Evolutionary conservation across 2,888 invertebrate genomes (phyloP).

Genomic region (Himalopsyche kuldschensis): DNA sequence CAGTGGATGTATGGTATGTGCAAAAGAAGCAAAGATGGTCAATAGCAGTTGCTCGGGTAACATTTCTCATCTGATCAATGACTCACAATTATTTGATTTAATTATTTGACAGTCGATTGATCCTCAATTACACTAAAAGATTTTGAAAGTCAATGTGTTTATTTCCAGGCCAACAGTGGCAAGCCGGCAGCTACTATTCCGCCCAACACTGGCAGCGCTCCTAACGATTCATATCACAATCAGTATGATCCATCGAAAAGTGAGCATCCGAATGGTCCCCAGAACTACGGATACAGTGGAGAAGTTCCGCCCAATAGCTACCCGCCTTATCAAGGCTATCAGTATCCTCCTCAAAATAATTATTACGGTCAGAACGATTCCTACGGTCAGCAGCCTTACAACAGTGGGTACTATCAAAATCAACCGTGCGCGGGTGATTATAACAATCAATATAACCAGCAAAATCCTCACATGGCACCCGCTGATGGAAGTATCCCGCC

Average conservation of each 20-base stretch:
- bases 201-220: conserved; percentile 50
- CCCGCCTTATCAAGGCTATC: conserved; percentile 46
- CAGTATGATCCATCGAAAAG: conserved; percentile 22
- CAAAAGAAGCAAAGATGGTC: no score
- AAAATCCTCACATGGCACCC: conserved; percentile 6
- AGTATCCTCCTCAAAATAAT: conserved; percentile 54
- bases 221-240: conserved; percentile 33
- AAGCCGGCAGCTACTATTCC: conserved; percentile 58
- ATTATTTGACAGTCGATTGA: no score
- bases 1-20: no score
- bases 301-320: conserved; percentile 40
- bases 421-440: conserved; percentile 50
- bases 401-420: conserved; percentile 51
- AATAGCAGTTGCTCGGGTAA: no score
- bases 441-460: conserved; percentile 42
- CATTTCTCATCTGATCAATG: not conserved
- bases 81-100: not conserved
- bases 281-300: conserved; percentile 30
- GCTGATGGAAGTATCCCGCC: conserved; percentile 9
- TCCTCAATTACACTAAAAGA: no score
- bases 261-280: conserved; percentile 31
- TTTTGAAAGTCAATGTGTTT: not conserved
- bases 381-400: conserved; percentile 49
- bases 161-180: conserved; percentile 46
- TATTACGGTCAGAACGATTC: conserved; percentile 47